Evolutionary conservation across 2,113 vertebrate genomes (phyloP).

Genomic region (Leptobrachium ailaonicum): DNA sequence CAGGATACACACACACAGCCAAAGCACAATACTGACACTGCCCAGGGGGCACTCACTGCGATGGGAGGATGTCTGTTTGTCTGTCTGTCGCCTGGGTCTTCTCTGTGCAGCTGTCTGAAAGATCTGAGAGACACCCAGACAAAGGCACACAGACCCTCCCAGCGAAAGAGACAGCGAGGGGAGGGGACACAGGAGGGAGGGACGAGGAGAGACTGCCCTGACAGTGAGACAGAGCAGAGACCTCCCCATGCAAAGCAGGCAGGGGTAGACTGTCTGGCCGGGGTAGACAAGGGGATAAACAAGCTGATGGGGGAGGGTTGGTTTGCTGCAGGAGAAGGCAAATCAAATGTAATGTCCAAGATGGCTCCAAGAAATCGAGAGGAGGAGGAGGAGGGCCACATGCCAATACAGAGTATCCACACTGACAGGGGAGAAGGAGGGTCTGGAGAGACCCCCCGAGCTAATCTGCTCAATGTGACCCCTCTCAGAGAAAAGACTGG

Average conservation of each 20-base stretch:
- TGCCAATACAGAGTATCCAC: neutral
- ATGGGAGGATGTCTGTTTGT: neutral
- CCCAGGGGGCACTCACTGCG: slow-evolving; percentile 26
- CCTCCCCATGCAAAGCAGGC: neutral
- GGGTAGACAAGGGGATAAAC: neutral
- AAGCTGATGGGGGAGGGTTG: neutral
- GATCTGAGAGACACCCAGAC: slow-evolving; percentile 44
- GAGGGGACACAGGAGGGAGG: slow-evolving; percentile 27
- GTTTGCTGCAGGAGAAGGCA: neutral
- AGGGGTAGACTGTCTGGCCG: neutral
- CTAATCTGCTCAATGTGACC: neutral
- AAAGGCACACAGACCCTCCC: slow-evolving; percentile 46
- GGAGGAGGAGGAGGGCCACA: neutral
- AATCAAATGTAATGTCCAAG: neutral
- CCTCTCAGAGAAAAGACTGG: neutral
- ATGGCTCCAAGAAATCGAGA: neutral
- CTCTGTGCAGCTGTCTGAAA: slow-evolving; percentile 34
- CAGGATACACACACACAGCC: neutral
- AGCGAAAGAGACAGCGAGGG: slow-evolving; percentile 40
- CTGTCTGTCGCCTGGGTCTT: slow-evolving; percentile 9
- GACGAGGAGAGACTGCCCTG: neutral
- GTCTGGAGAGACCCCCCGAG: neutral
- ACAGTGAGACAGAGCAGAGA: neutral
- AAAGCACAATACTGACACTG: neutral
- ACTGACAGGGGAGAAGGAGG: neutral